phyloP scores from a whole-genome alignment of 2,797 vertebrate genomes.

The Crocodylus rhombifer region DNA sequence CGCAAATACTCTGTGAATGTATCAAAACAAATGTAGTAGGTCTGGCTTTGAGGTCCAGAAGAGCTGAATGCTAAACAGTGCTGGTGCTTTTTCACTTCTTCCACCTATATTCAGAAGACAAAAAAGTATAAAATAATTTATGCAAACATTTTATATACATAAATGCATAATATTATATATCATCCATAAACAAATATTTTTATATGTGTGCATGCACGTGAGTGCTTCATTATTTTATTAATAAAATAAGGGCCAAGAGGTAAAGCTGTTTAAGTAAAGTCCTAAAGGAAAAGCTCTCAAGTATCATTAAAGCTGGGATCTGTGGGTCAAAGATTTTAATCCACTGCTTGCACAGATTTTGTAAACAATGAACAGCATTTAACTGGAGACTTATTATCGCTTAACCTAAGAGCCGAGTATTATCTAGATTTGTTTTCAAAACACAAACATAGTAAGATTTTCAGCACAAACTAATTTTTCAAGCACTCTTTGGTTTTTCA shows the following conservation, averaged over 20 bases:
- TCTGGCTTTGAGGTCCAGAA: constrained; percentile 96
- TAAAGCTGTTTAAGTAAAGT: background rate
- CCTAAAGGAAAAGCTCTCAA: background rate
- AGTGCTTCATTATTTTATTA: no score
- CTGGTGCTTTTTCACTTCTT: constrained; percentile 98
- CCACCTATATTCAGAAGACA: constrained; percentile 85
- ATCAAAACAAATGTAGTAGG: constrained; percentile 97
- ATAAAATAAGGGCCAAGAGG: background rate
- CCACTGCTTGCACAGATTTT: no score
- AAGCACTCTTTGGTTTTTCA: background rate
- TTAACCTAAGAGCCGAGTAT: no score
- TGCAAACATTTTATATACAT: no score
- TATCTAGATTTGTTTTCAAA: background rate
- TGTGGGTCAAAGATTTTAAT: background rate
- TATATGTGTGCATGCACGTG: no score
- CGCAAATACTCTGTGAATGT: constrained; percentile 97
- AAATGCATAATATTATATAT: no score
- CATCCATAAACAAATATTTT: no score
- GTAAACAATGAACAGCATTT: no score
- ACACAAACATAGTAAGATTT: background rate
- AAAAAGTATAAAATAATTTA: background rate
- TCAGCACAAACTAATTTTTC: background rate
- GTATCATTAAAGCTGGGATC: background rate
- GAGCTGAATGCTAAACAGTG: constrained; percentile 99
- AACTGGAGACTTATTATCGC: no score